Base-by-base conservation (phyloP, 2,888 invertebrate species). In the Hydroisotoma schaefferi region DNA sequence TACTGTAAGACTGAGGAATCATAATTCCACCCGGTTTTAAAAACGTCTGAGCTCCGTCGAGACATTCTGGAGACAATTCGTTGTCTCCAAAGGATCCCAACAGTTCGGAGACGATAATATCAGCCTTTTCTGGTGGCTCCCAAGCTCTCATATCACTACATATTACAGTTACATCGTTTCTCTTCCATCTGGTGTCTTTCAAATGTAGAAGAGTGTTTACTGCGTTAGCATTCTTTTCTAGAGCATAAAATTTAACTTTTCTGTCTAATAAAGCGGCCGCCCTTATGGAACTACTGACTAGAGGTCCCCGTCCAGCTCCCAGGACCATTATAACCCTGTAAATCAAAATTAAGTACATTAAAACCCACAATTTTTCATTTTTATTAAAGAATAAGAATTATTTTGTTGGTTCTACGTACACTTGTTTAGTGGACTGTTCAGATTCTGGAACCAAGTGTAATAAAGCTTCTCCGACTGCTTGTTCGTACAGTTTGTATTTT, bases 11-110 rank as follows among this genome's bases (percentile, higher is more conserved):
- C 68, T 79, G 79, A 0, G 98, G 98, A 77, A 98, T 97, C 73
- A 91, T 93, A 67, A 97, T 86, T 22, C 97, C 97, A 75, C 86
- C 87, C 81, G 82, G 81, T 79, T 88, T 87, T 4, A 97, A 79
- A 68, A 94, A 86, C 38, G 87, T 84, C 73, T 93, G 88, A 2
- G 94, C 94, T 2, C 95, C 94, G 78, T 97, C 95, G 52, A 98
- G 81, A 77, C 97, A 98, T 78, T 99, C 99, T 0, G 99, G 99
- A 0, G 95, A 94, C 12, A 99, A 82, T 79, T 99, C 99, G 77
- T 99, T 99, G 77, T 99, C 99, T 22, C 95, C 95, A 81, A 99
- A 99, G 1, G 97, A 97, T 0, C 94, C 98, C 55, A 99, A 80
- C 46, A 99, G 81, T 79, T 99, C 99, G 0, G 97, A 97, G 26